Base-by-base conservation (phyloP, 2,797 vertebrate genomes). In the Coranthus polyacanthus region DNA sequence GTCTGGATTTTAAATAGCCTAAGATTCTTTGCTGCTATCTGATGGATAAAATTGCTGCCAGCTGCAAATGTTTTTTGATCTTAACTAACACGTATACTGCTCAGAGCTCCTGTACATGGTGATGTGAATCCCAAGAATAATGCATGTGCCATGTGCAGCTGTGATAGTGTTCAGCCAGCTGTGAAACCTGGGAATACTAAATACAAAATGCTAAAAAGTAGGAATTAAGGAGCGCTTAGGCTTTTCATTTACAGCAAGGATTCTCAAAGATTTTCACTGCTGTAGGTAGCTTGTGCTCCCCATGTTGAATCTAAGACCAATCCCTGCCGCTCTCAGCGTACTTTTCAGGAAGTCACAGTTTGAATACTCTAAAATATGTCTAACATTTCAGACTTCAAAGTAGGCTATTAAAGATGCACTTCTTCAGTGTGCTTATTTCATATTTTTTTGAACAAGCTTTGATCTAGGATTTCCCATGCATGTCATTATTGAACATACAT, bases 371-470 rank as follows among this genome's bases (percentile, higher is more conserved):
- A 34, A 78, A 84, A 79, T 70, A 44, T 75, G 84, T 88, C 82
- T 78, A 79, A 75, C 67, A 83, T 78, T 78, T 78, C 72, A 20
- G 58, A 76, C 76, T 87, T 91, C 83, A 88, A 82, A 88, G 77
- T 47, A 3, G 7, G 15, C 67, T 61, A 71, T 81, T 79, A 72
- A 67, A 71, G 64, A 57, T 50, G 26, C 50, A 68, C 7, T 5
- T 41, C 74, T 72, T 52, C 51, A 50, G 5, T 34, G 52, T 16
- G 49, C 53, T 78, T 11, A 36, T 59, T 79, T 81, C 20, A 51
- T 57, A 37, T 70, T 74, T 75, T 20, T n/a, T 7, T 37, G 37
- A 70, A 54, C 21, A 7, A 43, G 79, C 74, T 83, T 88, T 82
- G 69, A 85, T 86, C 56, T 20, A 3, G 36, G 59, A 56, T 75